phyloP scores from a whole-genome alignment of 2,888 invertebrate genomes.

The Didymodactylos carnosus region DNA sequence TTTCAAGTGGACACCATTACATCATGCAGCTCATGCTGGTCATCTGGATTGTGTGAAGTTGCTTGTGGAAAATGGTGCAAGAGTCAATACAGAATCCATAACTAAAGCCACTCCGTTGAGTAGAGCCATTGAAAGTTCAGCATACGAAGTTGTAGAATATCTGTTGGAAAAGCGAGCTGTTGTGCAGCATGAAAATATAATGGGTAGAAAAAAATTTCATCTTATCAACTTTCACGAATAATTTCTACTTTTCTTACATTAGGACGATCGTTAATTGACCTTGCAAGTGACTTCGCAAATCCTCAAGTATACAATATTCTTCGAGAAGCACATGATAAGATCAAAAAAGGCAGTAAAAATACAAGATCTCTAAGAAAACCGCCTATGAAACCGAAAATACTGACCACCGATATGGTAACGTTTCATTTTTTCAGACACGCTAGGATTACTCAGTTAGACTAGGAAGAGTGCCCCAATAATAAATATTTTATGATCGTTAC shows the following conservation, averaged over 20 bases:
- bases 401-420: not conserved
- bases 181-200: slow-evolving; percentile 29
- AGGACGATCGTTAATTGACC: not conserved
- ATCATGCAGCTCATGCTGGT: slow-evolving; percentile 34
- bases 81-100: slow-evolving; percentile 27
- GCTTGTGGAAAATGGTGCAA: slow-evolving; percentile 28
- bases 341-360: not conserved
- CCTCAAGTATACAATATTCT: slow-evolving; percentile 28
- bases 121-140: slow-evolving; percentile 8
- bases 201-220: too few species aligned
- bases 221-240: not conserved
- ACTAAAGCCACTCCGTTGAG: slow-evolving; percentile 32
- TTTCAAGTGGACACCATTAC: slow-evolving; percentile 35
- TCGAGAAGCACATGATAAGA: slow-evolving; percentile 20
- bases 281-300: slow-evolving; percentile 28
- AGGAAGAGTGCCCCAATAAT: too few species aligned
- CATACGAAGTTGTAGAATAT: slow-evolving; percentile 22
- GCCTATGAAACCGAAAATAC: not conserved
- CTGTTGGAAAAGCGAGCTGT: slow-evolving; percentile 29
- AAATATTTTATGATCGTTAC: too few species aligned
- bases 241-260: not conserved
- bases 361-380: slow-evolving; percentile 16
- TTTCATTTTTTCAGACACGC: too few species aligned
- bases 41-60: slow-evolving; percentile 27
- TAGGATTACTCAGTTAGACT: too few species aligned